Base-by-base conservation (phyloP, 2,888 invertebrate species). In the Labia minor region DNA sequence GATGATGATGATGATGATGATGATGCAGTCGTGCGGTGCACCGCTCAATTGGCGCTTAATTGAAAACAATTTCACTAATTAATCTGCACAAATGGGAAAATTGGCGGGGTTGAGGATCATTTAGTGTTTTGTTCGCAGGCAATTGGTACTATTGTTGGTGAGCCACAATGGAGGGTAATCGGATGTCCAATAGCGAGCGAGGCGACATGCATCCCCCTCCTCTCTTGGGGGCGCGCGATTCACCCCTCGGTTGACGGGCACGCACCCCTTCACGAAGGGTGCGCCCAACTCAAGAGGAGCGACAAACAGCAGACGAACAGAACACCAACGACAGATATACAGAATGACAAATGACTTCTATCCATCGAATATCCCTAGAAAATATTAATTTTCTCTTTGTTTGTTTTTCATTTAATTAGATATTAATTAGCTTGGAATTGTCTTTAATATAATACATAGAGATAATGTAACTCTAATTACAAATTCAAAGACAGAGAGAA, bases 1-100 rank as follows among this genome's bases (percentile, higher is more conserved):
- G 16, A 49, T 14, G 49, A 49, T 49, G 49, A 49, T 11, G 49
- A 11, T 49, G 49, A 49, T 49, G 49, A 49, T 14, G 49, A 49
- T 49, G 49, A 49, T 49, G 49, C 49, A 49, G 49, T 49, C n/a
- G 49, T 49, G 49, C 49, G 49, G 49, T 49, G 49, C 49, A 49
- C 49, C 49, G 49, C 71, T 80, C 80, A 80, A 81, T 80, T 78
- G 79, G 78, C 77, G 78, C 79, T 79, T 81, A 81, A 81, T 81
- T 81, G 80, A 79, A 75, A 79, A 79, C 81, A 81, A 81, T 81
- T 81, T 80, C 70, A 66, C 70, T 69, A 71, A 71, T 71, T 71
- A 71, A 71, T 70, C 70, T 68, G 66, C 70, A 70, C 70, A 71
- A 70, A 71, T 67, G 68, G 70, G 68, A 68, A 69, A 70, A 70